A percentile compares a stretch with the other conserved stretches of the same genome.
phyloP scores from a whole-genome alignment of 2,888 invertebrate genomes.

The Hecatera dysodea region DNA sequence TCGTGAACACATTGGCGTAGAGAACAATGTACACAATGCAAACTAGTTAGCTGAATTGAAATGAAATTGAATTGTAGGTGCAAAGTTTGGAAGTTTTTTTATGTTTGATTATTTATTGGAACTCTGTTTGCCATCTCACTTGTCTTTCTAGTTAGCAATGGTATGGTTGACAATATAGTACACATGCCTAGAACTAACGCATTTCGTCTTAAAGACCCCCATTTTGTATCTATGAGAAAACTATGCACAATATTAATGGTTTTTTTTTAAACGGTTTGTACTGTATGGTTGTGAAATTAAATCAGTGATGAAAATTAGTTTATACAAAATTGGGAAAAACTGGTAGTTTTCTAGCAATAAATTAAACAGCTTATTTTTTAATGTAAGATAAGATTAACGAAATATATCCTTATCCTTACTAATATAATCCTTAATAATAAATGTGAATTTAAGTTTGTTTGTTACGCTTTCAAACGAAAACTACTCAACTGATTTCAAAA shows the following conservation, averaged over 20 bases:
- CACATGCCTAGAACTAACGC: background rate
- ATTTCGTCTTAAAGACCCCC: too few relatives aligned
- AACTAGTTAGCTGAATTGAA: background rate
- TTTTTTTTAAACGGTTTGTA: too few relatives aligned
- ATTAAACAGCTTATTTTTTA: background rate
- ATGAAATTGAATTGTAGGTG: background rate
- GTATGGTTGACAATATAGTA: background rate
- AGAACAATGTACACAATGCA: background rate
- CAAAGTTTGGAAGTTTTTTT: background rate
- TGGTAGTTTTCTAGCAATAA: too few relatives aligned
- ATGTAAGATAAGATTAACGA: slow-evolving; percentile 4
- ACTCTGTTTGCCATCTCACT: background rate
- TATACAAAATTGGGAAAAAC: background rate
- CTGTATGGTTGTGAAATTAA: too few relatives aligned
- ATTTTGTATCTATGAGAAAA: too few relatives aligned
- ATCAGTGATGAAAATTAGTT: background rate
- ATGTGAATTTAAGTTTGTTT: too few relatives aligned
- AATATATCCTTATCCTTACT: too few relatives aligned
- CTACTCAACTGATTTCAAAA: too few relatives aligned
- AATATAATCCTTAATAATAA: too few relatives aligned
- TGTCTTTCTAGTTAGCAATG: background rate
- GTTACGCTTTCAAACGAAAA: too few relatives aligned
- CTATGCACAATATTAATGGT: too few relatives aligned
- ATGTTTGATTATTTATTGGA: background rate
- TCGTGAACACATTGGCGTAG: background rate